Conservation (phyloP, 2,113 vertebrate genomes). For the Pristiophorus japonicus region DNA sequence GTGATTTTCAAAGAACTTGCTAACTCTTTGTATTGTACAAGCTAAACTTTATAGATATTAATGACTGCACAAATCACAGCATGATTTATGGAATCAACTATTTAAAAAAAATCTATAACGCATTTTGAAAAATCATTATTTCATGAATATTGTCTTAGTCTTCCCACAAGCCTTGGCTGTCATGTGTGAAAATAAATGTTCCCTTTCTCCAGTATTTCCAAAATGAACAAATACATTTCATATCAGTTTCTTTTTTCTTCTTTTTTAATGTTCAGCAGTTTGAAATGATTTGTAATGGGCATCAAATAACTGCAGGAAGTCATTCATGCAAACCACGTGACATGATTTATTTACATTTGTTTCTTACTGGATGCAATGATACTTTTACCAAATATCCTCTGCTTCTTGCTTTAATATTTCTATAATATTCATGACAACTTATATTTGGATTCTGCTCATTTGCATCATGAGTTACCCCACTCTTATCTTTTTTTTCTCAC, state of each 20-base stretch:
- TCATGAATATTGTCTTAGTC: conserved; percentile 13
- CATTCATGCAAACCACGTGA: neutral
- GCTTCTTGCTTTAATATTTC: neutral
- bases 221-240: neutral
- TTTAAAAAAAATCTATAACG: neutral
- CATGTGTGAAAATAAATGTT: neutral
- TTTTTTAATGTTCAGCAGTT: neutral
- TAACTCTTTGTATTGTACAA: neutral
- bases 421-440: neutral
- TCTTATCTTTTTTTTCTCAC: neutral
- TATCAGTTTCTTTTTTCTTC: neutral
- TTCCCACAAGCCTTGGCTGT: neutral
- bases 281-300: neutral
- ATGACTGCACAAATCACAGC: no score
- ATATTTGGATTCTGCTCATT: neutral
- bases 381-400: neutral
- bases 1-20: neutral
- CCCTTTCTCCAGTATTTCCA: neutral
- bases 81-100: conserved; percentile 6
- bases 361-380: neutral
- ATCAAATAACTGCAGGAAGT: neutral
- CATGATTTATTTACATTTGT: neutral
- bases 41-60: neutral
- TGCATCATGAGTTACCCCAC: neutral
- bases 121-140: conserved; percentile 31